Evolutionary conservation across 2,113 vertebrate genomes (phyloP), one percentile per base, ranked within the genome.

Genomic region (Chaenogobius annularis): DNA sequence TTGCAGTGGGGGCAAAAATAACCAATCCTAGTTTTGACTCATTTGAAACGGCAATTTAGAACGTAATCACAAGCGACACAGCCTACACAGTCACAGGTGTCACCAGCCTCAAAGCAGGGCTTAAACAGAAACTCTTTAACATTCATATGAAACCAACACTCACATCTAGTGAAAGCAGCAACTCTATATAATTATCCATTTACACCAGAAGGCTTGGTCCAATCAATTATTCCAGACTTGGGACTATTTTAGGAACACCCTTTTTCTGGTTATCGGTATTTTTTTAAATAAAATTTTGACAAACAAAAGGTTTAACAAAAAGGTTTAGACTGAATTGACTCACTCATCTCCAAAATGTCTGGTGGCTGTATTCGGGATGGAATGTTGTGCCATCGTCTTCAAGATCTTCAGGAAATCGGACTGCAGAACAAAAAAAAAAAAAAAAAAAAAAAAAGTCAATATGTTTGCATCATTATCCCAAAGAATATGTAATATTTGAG

Each of bases 301-400:
- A 20, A n/a, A 54, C 19, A n/a, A 20, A 54, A 54, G 50, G 9
- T 54, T 5, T 3, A 1, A 54, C 9, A n/a, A 17, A 50, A 3
- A 50, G 17, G 17, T 17, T 5, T 17, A 14, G 9, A 54, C 20
- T 54, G 9, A 54, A 20, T 20, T 0, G 17, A 78, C 98, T 95
- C 94, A 99, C 98, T 99, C 97, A n/a, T 99, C 97, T 85, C 97
- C 98, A 93, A 95, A n/a, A 99, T 5, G 96, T 88, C 52, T 99
- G 98, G 90, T 99, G 98, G 84, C 94, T 99, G 88, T 94, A 99
- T 74, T 99, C 96, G 1, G 98, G 97, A 85, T 97, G 97, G 84
- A 99, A 98, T 0, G 96, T 95, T 73, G 94, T 98, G 87, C 94
- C 92, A 37, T 99, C 96, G 83, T 98, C 97, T 14, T 98, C 97